Conservation (phyloP, 1,140 invertebrate genomes). For the Liolophura sinensis region DNA sequence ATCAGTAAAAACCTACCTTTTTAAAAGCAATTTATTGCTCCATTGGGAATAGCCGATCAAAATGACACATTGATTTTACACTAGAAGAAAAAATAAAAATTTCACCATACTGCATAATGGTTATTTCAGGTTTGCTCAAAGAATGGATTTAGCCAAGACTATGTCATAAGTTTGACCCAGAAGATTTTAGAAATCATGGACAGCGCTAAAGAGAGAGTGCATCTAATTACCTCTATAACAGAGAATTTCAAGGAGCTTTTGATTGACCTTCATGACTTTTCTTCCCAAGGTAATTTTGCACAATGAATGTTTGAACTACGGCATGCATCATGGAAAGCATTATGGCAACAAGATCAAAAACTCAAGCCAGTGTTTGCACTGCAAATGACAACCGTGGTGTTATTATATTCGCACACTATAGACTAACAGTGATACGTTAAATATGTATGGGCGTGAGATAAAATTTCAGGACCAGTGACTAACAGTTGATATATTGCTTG, state of each 20-base stretch:
- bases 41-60: neutral
- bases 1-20: neutral
- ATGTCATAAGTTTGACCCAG: slow-evolving; percentile 47
- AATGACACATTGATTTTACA: neutral
- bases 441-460: neutral
- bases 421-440: slow-evolving; percentile 1
- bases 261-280: slow-evolving; percentile 53
- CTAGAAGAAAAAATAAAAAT: neutral
- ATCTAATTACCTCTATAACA: slow-evolving; percentile 46
- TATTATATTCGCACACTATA: neutral
- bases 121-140: slow-evolving; percentile 50
- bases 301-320: neutral
- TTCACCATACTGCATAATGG: neutral
- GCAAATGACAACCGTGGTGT: neutral
- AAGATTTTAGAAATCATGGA: slow-evolving; percentile 47
- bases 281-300: slow-evolving; percentile 34
- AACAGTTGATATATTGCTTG: too few relatives aligned
- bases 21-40: neutral
- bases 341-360: neutral
- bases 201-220: slow-evolving; percentile 36
- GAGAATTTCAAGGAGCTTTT: slow-evolving; percentile 54
- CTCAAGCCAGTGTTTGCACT: too few relatives aligned
- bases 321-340: neutral
- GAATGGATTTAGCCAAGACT: slow-evolving; percentile 41
- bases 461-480: neutral